These are phyloP conservation scores for Macquaria australasica DNA, from an alignment of 2,113 vertebrate genomes.

Conservation along the genomic window DNA sequence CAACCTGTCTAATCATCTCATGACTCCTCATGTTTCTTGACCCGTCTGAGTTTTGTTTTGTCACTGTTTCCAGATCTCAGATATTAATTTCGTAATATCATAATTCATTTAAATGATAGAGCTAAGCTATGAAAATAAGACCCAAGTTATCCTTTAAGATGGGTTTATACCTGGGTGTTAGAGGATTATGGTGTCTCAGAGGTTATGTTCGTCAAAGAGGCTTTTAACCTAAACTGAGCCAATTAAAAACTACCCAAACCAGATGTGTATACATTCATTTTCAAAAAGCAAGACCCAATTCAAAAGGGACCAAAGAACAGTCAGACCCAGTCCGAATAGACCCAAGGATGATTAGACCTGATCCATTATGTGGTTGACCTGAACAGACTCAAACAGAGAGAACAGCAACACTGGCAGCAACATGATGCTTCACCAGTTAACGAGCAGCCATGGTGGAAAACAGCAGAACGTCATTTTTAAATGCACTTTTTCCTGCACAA, in stretches of 20 bases:
- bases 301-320: no score
- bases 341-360: no score
- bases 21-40: no score
- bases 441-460: no score
- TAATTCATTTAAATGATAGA: neutral
- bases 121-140: neutral
- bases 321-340: no score
- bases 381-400: neutral
- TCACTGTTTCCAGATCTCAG: no score
- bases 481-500: no score
- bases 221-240: neutral
- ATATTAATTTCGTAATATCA: no score
- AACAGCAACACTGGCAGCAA: neutral
- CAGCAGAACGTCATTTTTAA: no score
- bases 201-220: neutral
- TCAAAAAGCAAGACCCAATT: neutral
- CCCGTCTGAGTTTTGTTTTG: no score
- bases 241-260: neutral
- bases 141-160: neutral
- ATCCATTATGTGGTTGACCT: neutral
- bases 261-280: neutral
- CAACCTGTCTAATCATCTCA: no score
- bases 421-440: neutral
- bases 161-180: neutral
- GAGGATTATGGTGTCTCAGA: neutral